These are phyloP conservation scores for Drosophila subsilvestris DNA, from an alignment of 2,888 invertebrate genomes.

Conservation along the genomic window DNA sequence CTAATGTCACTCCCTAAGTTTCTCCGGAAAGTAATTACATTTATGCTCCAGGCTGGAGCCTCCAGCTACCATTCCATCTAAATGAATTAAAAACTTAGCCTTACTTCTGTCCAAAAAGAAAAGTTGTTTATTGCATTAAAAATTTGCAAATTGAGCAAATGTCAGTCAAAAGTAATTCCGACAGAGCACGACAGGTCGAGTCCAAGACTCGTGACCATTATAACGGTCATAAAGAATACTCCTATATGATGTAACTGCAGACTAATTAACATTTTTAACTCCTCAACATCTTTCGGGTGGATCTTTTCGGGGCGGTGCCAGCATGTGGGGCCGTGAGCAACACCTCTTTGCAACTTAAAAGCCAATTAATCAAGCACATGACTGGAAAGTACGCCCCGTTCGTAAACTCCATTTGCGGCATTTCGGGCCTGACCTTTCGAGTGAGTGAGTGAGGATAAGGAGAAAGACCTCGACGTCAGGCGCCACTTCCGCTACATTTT, in stretches of 20 bases:
- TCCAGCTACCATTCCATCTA: not conserved
- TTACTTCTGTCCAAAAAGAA: slow-evolving; percentile 1
- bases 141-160: slow-evolving; percentile 37
- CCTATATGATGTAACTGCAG: slow-evolving; percentile 62
- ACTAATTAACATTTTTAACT: slow-evolving; percentile 70
- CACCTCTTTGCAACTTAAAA: slow-evolving; percentile 74
- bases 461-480: slow-evolving; percentile 37
- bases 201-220: slow-evolving; percentile 17
- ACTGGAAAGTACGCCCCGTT: slow-evolving; percentile 68
- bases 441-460: slow-evolving; percentile 34
- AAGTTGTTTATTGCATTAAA: slow-evolving; percentile 37
- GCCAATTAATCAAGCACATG: slow-evolving; percentile 74
- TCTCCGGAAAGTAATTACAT: slow-evolving; percentile 22
- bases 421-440: slow-evolving; percentile 68
- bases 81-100: slow-evolving; percentile 42
- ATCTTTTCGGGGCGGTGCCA: slow-evolving; percentile 25
- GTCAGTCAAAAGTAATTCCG: slow-evolving; percentile 38
- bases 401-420: slow-evolving; percentile 25
- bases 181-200: slow-evolving; percentile 36
- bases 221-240: slow-evolving; percentile 35
- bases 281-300: slow-evolving; percentile 27
- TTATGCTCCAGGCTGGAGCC: not conserved
- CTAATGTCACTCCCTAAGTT: slow-evolving; percentile 39
- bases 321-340: slow-evolving; percentile 46
- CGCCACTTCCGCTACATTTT: slow-evolving; percentile 50